phyloP scores from a whole-genome alignment of 2,113 vertebrate genomes.

The Mesembrinibis cayennensis region DNA sequence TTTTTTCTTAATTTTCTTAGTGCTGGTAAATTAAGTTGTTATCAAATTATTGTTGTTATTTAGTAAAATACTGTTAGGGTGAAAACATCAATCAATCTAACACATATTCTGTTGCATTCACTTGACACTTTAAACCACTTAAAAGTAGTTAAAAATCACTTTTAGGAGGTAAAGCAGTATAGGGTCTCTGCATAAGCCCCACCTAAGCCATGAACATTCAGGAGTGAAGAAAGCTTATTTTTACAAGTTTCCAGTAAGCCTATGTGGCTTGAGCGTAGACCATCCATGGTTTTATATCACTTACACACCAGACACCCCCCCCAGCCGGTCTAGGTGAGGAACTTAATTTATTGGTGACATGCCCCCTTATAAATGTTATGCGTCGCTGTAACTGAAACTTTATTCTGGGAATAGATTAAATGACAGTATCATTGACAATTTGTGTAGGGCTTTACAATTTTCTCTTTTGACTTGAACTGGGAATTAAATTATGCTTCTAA shows the following conservation, averaged over 20 bases:
- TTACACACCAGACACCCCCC: not conserved
- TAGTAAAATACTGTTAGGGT: not conserved
- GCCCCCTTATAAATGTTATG: not conserved
- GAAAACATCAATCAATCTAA: not conserved
- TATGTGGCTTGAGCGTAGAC: not conserved
- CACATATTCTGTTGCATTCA: not conserved
- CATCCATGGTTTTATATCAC: not conserved
- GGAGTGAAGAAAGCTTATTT: not conserved
- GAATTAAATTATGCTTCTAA: slow-evolving; percentile 23
- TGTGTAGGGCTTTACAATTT: slow-evolving; percentile 9
- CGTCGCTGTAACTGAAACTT: not conserved
- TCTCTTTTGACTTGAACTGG: not conserved
- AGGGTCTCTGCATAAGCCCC: not conserved
- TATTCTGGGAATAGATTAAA: not conserved
- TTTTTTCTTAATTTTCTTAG: not conserved
- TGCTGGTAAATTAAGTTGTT: not conserved
- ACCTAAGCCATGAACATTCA: not conserved
- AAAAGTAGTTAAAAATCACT: not conserved
- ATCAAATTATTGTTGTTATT: not conserved
- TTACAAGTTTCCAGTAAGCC: not conserved
- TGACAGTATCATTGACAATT: not conserved
- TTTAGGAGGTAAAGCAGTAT: not conserved
- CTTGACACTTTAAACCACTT: not conserved
- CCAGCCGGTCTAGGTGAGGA: not conserved
- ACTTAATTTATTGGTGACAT: not conserved